phyloP scores from a whole-genome alignment of 2,113 vertebrate species.

The Myotis yumanensis region DNA sequence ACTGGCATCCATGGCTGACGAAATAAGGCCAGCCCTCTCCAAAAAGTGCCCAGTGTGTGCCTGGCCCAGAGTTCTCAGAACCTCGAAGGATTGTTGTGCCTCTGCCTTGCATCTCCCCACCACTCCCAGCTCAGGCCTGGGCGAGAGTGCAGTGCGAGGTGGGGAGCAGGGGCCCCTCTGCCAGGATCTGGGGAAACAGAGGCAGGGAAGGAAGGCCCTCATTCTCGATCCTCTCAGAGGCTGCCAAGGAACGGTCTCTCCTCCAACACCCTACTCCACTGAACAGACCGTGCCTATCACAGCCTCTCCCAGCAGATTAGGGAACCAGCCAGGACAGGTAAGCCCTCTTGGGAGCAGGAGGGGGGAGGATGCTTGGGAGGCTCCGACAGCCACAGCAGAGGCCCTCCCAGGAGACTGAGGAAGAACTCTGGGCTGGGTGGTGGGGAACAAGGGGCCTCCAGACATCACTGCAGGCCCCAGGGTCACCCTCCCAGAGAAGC shows the following conservation, averaged over 20 bases:
- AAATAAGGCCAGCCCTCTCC: background rate
- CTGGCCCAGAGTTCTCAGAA: background rate
- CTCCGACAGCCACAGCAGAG: background rate
- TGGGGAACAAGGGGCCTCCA: background rate
- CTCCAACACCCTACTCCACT: background rate
- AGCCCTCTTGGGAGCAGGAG: background rate
- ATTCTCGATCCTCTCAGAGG: background rate
- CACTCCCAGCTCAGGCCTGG: background rate
- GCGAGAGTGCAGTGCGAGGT: rapidly evolving
- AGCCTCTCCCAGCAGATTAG: background rate
- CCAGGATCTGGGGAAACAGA: background rate
- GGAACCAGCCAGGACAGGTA: background rate
- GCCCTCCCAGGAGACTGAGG: background rate
- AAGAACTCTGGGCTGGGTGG: too few relatives aligned
- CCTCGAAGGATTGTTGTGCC: rapidly evolving
- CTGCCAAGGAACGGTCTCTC: background rate
- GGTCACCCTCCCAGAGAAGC: background rate
- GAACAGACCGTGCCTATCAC: too few relatives aligned
- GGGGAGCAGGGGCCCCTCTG: background rate
- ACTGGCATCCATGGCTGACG: background rate
- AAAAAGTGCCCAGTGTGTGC: background rate
- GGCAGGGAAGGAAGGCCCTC: background rate
- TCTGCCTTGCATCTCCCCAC: background rate
- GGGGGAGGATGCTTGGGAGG: background rate
- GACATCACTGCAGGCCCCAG: background rate